Evolutionary conservation across 2,888 invertebrate species (phyloP).

Genomic region (Mesorhabditis spiculigera): DNA sequence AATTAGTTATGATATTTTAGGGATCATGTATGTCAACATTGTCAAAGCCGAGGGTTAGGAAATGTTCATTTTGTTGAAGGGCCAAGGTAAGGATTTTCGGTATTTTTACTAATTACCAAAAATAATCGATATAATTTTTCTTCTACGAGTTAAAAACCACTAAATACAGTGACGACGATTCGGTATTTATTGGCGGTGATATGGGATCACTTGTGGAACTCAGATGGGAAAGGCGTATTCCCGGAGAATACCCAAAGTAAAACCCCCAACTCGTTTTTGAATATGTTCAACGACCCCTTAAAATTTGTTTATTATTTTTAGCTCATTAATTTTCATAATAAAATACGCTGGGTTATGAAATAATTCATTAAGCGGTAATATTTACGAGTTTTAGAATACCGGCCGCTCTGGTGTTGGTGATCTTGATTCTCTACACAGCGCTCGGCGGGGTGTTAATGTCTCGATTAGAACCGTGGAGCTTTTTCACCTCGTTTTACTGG

Average conservation of each 20-base stretch:
- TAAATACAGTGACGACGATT: no score
- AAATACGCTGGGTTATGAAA: no score
- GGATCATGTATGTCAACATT: slow-evolving; percentile 55
- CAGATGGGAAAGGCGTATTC: no score
- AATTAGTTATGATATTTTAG: slow-evolving; percentile 29
- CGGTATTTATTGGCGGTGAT: no score
- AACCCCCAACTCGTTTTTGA: no score
- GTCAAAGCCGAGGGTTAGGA: slow-evolving; percentile 47
- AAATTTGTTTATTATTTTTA: no score
- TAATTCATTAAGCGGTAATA: no score
- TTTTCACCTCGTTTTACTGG: slow-evolving; percentile 59
- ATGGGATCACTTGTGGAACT: no score
- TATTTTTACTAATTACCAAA: not conserved
- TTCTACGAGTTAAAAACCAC: no score
- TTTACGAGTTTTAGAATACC: slow-evolving; percentile 46
- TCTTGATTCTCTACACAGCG: slow-evolving; percentile 56
- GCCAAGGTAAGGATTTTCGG: slow-evolving; percentile 32
- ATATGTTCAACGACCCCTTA: no score
- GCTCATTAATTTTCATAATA: no score
- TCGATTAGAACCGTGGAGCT: slow-evolving; percentile 55
- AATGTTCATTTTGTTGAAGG: slow-evolving; percentile 53
- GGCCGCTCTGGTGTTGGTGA: slow-evolving; percentile 55
- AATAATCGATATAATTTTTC: not conserved
- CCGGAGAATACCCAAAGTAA: no score
- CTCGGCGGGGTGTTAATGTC: slow-evolving; percentile 57